These are phyloP conservation scores for Aradophagus sp. DNA, from an alignment of 1,140 invertebrate species.

Conservation along the genomic window DNA sequence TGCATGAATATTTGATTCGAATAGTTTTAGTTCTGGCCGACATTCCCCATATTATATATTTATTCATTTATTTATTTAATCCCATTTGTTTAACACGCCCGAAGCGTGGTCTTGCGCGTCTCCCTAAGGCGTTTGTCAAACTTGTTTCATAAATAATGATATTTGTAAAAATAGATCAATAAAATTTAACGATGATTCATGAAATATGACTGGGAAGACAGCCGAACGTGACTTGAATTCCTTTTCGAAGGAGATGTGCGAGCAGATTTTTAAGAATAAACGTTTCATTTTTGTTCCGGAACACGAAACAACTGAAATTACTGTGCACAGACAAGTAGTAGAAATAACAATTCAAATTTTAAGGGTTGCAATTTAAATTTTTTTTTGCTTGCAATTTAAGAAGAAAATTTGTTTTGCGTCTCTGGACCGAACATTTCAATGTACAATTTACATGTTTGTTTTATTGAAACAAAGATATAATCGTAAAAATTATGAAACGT, in stretches of 20 bases:
- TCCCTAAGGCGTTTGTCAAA: constrained; percentile 43
- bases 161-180: constrained; percentile 57
- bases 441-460: constrained; percentile 26
- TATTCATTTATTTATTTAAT: constrained; percentile 39
- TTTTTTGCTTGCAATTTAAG: too few relatives aligned
- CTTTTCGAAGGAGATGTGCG: constrained; percentile 41
- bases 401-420: too few relatives aligned
- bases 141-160: constrained; percentile 56
- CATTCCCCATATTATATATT: neutral
- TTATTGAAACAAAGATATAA: constrained; percentile 19
- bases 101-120: constrained; percentile 12
- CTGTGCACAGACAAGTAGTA: too few relatives aligned
- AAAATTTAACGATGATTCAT: constrained; percentile 55
- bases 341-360: too few relatives aligned
- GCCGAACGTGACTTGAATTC: constrained; percentile 55
- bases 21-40: constrained; percentile 22
- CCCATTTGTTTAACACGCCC: constrained; percentile 38
- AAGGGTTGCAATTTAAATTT: too few relatives aligned
- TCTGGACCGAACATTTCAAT: too few relatives aligned
- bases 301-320: constrained; percentile 41
- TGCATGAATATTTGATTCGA: constrained; percentile 41
- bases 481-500: too few relatives aligned
- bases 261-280: constrained; percentile 51
- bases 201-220: constrained; percentile 55
- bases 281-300: constrained; percentile 46